Evolutionary conservation across 1,140 invertebrate species (phyloP), one percentile per base, ranked within the genome.

Genomic region (Drosophila murphyi): DNA sequence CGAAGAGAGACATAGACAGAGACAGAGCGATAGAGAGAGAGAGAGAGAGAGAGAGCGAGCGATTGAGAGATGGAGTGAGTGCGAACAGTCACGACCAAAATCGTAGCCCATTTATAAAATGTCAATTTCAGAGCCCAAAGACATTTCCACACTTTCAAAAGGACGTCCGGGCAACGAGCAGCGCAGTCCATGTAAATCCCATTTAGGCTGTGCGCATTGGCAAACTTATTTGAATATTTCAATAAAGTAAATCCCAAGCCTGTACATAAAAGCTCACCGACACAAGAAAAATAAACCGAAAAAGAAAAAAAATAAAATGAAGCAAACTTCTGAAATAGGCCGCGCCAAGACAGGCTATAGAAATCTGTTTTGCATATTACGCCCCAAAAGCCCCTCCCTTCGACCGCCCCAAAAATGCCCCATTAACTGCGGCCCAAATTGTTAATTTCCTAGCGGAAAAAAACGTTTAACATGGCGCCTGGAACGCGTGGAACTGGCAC

Each of bases 221-320:
- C 88, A 91, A 91, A 89, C 88, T 91, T 88, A 91, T 91, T 91
- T 91, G 82, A 91, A 91, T 91, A 91, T 91, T 91, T 91, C 88
- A 91, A 91, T 91, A 91, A 91, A 91, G 85, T 79, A 91, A 91
- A 91, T 91, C 88, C 88, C 77, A 85, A 65, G 73, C 64, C 71
- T 65, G 67, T 76, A 64, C 61, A 72, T 71, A 72, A 73, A 57
- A 65, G 55, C 29, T 31, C 20, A 20, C 20, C 20, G 20, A 20
- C 20, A 20, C 20, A 20, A 20, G 20, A 20, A 20, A 50, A 74
- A 50, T 43, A 50, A 62, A 60, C 39, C 7, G 72, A 54, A 61
- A 65, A 12, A 59, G n/a, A 7, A 39, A 41, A 55, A 60, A 80
- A 41, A 72, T 63, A 64, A 57, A n/a, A 35, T n/a, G 10, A 48